phyloP scores from a whole-genome alignment of 2,888 invertebrate genomes.

The Chalcis sispes region DNA sequence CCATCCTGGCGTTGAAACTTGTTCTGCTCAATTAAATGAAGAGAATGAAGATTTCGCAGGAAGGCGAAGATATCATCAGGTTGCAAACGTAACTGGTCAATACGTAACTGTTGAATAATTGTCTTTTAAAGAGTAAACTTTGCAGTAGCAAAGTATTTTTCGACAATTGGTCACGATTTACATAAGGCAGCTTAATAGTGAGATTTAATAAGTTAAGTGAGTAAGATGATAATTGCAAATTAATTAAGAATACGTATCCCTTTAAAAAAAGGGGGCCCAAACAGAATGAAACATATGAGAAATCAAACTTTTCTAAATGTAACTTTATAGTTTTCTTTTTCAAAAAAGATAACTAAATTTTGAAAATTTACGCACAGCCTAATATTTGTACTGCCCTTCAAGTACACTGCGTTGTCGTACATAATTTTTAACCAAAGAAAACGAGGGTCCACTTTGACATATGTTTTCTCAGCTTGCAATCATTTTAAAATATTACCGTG shows the following conservation, averaged over 20 bases:
- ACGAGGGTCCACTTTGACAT: slow-evolving; percentile 52
- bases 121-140: slow-evolving; percentile 18
- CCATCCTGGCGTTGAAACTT: slow-evolving; percentile 87
- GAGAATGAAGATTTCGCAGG: slow-evolving; percentile 97
- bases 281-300: neutral
- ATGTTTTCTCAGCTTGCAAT: slow-evolving; percentile 49
- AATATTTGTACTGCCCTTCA: slow-evolving; percentile 44
- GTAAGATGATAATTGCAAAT: slow-evolving; percentile 31
- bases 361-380: slow-evolving; percentile 50
- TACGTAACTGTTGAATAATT: slow-evolving; percentile 76
- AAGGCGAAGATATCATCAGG: slow-evolving; percentile 94
- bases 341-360: slow-evolving; percentile 17
- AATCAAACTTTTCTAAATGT: neutral
- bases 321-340: slow-evolving; percentile 36
- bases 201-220: slow-evolving; percentile 32
- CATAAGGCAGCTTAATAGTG: slow-evolving; percentile 43
- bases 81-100: slow-evolving; percentile 86
- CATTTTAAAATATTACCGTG: slow-evolving; percentile 33
- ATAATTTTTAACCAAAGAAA: slow-evolving; percentile 55
- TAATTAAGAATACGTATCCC: slow-evolving; percentile 30
- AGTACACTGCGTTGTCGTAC: slow-evolving; percentile 23
- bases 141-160: slow-evolving; percentile 48
- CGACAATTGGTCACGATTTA: slow-evolving; percentile 27
- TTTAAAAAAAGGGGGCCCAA: slow-evolving; percentile 3
- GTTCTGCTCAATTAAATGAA: slow-evolving; percentile 92